These are phyloP conservation scores for Rhizoglyphus robini DNA, from an alignment of 1,140 invertebrate genomes.

Conservation along the genomic window DNA sequence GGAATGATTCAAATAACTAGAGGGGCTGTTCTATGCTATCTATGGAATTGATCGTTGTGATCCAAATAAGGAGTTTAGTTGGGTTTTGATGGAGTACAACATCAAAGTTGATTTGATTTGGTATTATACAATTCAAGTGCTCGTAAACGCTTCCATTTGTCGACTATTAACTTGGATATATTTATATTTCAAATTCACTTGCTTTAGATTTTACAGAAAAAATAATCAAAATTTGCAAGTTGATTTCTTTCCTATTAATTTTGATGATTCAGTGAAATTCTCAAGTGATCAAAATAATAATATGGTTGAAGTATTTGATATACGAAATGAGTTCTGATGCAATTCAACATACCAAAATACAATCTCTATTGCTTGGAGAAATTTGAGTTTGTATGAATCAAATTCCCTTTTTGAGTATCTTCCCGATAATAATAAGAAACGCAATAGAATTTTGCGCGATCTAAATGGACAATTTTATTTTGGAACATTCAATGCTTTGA, in stretches of 20 bases:
- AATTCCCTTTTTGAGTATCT: background rate
- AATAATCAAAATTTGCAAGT: no score
- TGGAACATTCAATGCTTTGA: conserved; percentile 8
- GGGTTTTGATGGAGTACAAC: background rate
- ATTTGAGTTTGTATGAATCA: background rate
- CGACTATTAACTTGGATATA: background rate
- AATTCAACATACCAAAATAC: background rate
- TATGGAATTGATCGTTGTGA: conserved; percentile 9
- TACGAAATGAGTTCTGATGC: background rate
- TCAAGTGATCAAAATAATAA: background rate
- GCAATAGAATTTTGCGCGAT: background rate
- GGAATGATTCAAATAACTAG: background rate
- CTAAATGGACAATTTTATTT: background rate
- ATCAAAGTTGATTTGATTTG: background rate
- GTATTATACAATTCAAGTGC: background rate
- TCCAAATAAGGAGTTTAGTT: background rate
- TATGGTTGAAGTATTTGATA: no score
- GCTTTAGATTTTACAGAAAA: background rate
- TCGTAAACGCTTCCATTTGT: background rate
- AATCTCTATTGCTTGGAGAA: background rate
- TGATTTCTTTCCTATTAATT: background rate
- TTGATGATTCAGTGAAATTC: no score
- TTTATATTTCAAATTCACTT: background rate
- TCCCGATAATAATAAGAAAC: background rate
- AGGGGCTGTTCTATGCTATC: background rate